These are phyloP conservation scores for Eudorcas thomsonii DNA, from an alignment of 2,113 vertebrate species.

Conservation along the genomic window DNA sequence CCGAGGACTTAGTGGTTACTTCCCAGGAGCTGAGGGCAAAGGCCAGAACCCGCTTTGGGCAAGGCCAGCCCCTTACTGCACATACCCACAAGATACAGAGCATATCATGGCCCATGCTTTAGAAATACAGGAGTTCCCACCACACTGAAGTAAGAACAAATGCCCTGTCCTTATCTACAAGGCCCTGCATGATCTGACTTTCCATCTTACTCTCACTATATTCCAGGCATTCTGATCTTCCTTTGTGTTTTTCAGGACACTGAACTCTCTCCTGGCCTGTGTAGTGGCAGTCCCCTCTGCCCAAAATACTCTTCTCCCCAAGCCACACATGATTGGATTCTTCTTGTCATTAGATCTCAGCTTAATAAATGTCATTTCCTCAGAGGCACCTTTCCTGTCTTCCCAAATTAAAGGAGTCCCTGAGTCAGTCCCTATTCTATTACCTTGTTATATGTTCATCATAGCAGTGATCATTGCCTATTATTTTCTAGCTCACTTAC, in stretches of 20 bases:
- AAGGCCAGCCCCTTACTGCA: background rate
- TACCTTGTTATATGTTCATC: background rate
- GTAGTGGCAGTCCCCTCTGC: background rate
- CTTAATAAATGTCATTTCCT: slow-evolving; percentile 20
- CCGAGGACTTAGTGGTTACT: background rate
- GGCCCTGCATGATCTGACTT: background rate
- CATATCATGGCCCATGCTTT: background rate
- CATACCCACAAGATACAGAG: background rate
- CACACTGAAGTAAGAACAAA: background rate
- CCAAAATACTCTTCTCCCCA: background rate
- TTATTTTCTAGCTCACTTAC: background rate
- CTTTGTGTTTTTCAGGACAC: background rate
- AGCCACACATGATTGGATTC: background rate
- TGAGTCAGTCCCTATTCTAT: background rate
- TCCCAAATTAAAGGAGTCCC: background rate
- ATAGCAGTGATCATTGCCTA: background rate
- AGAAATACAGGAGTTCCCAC: background rate
- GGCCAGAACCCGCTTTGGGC: background rate
- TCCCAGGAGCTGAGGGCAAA: background rate
- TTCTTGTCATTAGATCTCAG: background rate
- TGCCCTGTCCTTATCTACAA: background rate
- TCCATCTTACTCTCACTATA: rapidly evolving
- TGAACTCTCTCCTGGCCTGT: background rate
- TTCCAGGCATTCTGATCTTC: background rate
- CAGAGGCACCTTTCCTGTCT: background rate